Conservation (phyloP, 2,797 vertebrate species). For the Pantherophis vulpinus region DNA sequence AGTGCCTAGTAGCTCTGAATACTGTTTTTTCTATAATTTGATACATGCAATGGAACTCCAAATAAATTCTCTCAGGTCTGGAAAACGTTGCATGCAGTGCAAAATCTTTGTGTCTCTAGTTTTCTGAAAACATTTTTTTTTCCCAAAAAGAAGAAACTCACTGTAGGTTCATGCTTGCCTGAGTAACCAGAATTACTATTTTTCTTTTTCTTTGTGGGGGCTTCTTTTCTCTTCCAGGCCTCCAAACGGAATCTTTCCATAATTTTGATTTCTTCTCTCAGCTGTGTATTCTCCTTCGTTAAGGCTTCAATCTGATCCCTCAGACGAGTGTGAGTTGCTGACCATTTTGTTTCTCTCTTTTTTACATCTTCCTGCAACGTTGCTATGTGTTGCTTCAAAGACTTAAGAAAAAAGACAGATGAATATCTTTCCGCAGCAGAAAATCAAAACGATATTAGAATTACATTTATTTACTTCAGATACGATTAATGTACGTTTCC, state of each 20-base stretch:
- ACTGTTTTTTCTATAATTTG: not conserved
- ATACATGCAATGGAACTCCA: not conserved
- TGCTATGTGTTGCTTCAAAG: constrained; percentile 85
- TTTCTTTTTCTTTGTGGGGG: constrained; percentile 61
- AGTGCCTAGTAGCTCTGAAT: not conserved
- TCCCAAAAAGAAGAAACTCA: constrained; percentile 59
- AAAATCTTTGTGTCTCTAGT: not conserved
- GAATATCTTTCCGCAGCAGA: not conserved
- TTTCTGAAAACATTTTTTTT: not conserved
- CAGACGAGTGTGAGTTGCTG: constrained; percentile 79
- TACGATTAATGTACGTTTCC: not conserved
- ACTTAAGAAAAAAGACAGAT: constrained; percentile 65
- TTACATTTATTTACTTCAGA: not conserved
- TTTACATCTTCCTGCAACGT: constrained; percentile 88
- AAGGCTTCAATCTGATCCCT: constrained; percentile 86
- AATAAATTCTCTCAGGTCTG: not conserved
- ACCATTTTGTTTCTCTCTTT: constrained; percentile 88
- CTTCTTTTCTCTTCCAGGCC: constrained; percentile 81
- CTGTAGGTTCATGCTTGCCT: constrained; percentile 67
- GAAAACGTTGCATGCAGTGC: not conserved
- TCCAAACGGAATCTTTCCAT: constrained; percentile 88
- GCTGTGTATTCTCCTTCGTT: constrained; percentile 80
- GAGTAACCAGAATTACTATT: constrained; percentile 39
- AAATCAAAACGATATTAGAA: not conserved
- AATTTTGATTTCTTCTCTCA: constrained; percentile 82